Evolutionary conservation across 2,888 invertebrate genomes (phyloP).

Genomic region (Tuberolachnus salignus): DNA sequence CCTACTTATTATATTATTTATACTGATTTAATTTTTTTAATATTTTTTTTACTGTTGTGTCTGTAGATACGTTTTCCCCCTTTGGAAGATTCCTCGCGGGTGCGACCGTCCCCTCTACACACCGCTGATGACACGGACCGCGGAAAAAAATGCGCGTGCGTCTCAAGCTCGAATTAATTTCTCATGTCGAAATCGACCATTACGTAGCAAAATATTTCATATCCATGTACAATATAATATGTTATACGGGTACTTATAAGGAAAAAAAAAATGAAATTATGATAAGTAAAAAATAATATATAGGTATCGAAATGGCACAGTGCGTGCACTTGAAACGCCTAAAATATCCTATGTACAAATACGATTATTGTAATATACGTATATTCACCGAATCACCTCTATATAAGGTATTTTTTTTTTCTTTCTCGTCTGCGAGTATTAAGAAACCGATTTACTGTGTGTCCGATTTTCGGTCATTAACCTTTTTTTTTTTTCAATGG

Average conservation of each 20-base stretch:
- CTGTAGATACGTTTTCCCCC: too few relatives aligned
- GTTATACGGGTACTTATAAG: background rate
- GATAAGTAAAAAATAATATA: background rate
- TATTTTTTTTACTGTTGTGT: too few relatives aligned
- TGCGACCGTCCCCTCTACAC: too few relatives aligned
- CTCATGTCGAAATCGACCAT: background rate
- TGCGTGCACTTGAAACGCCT: background rate
- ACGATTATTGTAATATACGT: background rate
- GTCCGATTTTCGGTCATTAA: conserved; percentile 26
- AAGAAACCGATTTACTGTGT: too few relatives aligned
- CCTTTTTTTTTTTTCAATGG: background rate
- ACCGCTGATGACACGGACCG: too few relatives aligned
- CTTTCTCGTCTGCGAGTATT: background rate
- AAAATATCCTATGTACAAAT: background rate
- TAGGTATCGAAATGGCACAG: too few relatives aligned
- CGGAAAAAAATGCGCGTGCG: too few relatives aligned
- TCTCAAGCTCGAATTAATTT: too few relatives aligned
- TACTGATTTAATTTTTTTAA: too few relatives aligned
- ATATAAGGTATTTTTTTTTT: conserved; percentile 3
- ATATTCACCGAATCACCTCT: background rate
- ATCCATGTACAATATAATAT: background rate
- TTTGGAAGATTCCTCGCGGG: too few relatives aligned
- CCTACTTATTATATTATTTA: too few relatives aligned
- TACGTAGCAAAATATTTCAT: background rate
- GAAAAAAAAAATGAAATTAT: background rate